These are phyloP conservation scores for Sarcophaga carnaria DNA, from an alignment of 2,888 invertebrate species.

Conservation along the genomic window DNA sequence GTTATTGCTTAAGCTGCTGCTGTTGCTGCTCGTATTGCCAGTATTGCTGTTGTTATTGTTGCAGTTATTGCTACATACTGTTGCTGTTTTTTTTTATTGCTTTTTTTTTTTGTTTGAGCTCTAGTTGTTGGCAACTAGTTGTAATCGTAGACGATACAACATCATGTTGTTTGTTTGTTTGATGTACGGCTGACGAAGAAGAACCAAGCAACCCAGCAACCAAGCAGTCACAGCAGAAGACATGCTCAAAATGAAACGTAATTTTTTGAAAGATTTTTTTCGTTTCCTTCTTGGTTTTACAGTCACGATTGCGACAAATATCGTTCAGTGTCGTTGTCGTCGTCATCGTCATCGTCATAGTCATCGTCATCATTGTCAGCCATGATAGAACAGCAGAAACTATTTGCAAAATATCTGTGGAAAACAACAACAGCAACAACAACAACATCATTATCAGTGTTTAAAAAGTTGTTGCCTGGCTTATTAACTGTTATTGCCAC, in stretches of 20 bases:
- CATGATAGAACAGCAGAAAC: background rate
- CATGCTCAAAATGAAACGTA: slow-evolving; percentile 50
- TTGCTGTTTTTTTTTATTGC: slow-evolving; percentile 17
- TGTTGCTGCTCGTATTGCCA: slow-evolving; percentile 16
- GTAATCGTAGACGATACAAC: slow-evolving; percentile 50
- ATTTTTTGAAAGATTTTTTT: slow-evolving; percentile 18
- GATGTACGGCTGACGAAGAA: slow-evolving; percentile 36
- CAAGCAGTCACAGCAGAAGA: background rate
- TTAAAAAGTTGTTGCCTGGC: slow-evolving; percentile 3
- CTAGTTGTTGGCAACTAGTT: slow-evolving; percentile 59
- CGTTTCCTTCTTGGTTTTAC: background rate
- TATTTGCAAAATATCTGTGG: background rate
- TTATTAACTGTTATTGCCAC: slow-evolving; percentile 26
- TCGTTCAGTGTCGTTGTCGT: slow-evolving; percentile 60
- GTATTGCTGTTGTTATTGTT: slow-evolving; percentile 17
- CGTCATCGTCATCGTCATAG: slow-evolving; percentile 27
- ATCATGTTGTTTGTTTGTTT: slow-evolving; percentile 42
- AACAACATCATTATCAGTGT: slow-evolving; percentile 9
- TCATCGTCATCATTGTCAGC: background rate
- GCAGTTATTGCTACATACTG: background rate
- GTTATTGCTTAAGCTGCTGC: slow-evolving; percentile 39
- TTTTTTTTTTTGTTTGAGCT: slow-evolving; percentile 15
- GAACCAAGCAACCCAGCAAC: background rate
- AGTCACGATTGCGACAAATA: slow-evolving; percentile 69
- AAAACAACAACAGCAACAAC: too few species aligned